phyloP scores from a whole-genome alignment of 2,888 invertebrate genomes.

The Lampropteryx suffumata region DNA sequence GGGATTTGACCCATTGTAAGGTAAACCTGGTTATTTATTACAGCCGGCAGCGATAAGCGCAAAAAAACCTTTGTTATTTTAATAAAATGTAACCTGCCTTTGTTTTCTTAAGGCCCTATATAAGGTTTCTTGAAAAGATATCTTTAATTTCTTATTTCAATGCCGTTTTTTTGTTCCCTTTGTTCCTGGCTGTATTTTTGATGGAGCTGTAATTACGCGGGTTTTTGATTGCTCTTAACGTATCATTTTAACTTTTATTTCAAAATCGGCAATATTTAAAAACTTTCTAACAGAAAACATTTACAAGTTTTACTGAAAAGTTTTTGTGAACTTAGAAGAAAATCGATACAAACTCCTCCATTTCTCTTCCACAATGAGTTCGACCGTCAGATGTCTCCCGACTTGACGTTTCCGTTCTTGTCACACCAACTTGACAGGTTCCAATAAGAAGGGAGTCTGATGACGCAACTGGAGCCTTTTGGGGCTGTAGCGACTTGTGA shows the following conservation, averaged over 20 bases:
- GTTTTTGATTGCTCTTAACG: too few relatives aligned
- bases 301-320: not conserved
- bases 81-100: slow-evolving; percentile 42
- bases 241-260: too few relatives aligned
- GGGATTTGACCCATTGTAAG: slow-evolving; percentile 29
- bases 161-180: slow-evolving; percentile 1
- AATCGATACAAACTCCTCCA: not conserved
- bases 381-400: slow-evolving; percentile 45
- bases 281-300: not conserved
- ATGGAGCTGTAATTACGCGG: not conserved
- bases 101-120: slow-evolving; percentile 33
- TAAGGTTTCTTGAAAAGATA: slow-evolving; percentile 3
- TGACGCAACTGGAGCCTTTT: slow-evolving; percentile 17
- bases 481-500: slow-evolving; percentile 1
- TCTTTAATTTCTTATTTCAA: slow-evolving; percentile 16
- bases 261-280: not conserved
- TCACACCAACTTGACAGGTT: slow-evolving; percentile 49
- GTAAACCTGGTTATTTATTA: slow-evolving; percentile 42
- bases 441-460: slow-evolving; percentile 29
- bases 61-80: slow-evolving; percentile 43
- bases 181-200: not conserved
- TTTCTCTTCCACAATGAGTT: slow-evolving; percentile 11
- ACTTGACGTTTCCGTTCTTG: slow-evolving; percentile 48
- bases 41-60: slow-evolving; percentile 37
- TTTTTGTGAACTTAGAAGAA: not conserved